Percentiles rank a stretch among this genome's conserved stretches.
phyloP scores from a whole-genome alignment of 2,113 vertebrate genomes.

The Anolis carolinensis region DNA sequence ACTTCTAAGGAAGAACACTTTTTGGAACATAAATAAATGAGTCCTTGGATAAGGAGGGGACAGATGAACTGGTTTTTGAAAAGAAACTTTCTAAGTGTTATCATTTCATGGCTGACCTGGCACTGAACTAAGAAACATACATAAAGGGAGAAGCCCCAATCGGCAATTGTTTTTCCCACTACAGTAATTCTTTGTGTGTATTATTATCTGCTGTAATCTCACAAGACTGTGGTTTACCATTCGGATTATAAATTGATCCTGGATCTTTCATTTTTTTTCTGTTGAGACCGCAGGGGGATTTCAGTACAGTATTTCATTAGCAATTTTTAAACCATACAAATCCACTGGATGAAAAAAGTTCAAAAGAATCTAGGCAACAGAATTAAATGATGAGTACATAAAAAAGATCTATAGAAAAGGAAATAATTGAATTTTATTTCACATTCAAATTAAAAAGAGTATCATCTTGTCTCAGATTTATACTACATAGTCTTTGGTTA shows the following conservation, averaged over 20 bases:
- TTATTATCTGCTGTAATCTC: neutral
- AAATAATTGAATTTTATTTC: too few relatives aligned
- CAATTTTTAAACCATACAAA: too few relatives aligned
- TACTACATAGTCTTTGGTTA: neutral
- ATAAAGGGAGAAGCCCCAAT: neutral
- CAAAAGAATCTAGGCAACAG: too few relatives aligned
- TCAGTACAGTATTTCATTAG: too few relatives aligned
- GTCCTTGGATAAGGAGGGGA: neutral
- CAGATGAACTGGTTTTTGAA: neutral
- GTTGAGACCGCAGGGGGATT: neutral
- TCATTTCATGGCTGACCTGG: neutral
- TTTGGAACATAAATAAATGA: too few relatives aligned
- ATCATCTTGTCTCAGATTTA: neutral
- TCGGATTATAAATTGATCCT: neutral
- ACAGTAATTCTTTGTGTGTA: neutral
- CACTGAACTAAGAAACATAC: neutral
- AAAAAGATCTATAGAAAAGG: too few relatives aligned
- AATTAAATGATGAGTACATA: too few relatives aligned
- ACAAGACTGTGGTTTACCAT: neutral
- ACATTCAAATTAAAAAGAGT: neutral
- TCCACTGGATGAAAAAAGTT: too few relatives aligned
- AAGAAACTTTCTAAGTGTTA: too few relatives aligned
- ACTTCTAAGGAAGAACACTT: too few relatives aligned
- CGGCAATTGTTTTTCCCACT: neutral
- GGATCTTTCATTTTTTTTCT: neutral